Evolutionary conservation across 2,113 vertebrate genomes (phyloP).

Genomic region (Morone chrysops): DNA sequence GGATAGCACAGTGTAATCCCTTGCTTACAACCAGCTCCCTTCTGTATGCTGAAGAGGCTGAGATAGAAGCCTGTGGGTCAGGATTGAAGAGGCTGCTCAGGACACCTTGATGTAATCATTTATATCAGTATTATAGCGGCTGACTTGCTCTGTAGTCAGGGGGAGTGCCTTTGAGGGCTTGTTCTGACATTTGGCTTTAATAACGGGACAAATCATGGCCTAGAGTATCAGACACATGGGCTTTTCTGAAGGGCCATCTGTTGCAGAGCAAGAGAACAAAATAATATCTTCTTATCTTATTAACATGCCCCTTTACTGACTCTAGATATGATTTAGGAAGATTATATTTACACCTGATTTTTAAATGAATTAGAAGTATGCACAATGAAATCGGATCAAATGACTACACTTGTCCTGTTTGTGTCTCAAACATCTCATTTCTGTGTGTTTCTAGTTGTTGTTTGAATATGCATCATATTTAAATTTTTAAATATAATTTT

Average conservation of each 20-base stretch:
- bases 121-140: slow-evolving; percentile 9
- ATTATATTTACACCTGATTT: background rate
- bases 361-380: background rate
- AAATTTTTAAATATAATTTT: background rate
- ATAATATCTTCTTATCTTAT: background rate
- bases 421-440: background rate
- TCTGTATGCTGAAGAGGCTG: slow-evolving; percentile 26
- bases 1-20: slow-evolving; percentile 28
- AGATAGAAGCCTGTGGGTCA: slow-evolving; percentile 31
- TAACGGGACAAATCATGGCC: slow-evolving; percentile 43
- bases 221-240: slow-evolving; percentile 31
- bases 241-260: slow-evolving; percentile 52
- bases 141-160: slow-evolving; percentile 1
- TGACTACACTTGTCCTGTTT: background rate
- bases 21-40: slow-evolving; percentile 30
- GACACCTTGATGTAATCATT: slow-evolving; percentile 51
- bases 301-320: background rate
- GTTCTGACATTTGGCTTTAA: slow-evolving; percentile 58
- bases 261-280: slow-evolving; percentile 15
- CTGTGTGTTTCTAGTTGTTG: background rate
- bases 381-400: background rate
- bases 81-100: slow-evolving; percentile 10
- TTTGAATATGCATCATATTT: background rate
- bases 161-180: slow-evolving; percentile 29
- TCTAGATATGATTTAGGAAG: background rate